phyloP scores from a whole-genome alignment of 37 sponge, comb jelly and placozoan genomes.

The Halichondria panicea region DNA sequence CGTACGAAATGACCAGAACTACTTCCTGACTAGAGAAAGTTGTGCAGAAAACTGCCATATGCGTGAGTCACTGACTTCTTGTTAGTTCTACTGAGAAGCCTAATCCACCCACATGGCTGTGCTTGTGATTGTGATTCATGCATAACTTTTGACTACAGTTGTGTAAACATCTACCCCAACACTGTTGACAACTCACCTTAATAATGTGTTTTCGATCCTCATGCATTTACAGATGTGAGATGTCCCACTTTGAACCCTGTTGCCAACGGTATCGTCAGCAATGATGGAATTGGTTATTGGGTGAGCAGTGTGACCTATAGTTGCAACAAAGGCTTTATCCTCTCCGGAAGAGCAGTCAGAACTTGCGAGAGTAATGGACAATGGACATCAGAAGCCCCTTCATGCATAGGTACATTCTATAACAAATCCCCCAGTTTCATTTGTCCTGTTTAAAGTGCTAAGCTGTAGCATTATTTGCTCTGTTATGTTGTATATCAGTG shows the following conservation, averaged over 20 bases:
- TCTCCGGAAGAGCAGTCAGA: background rate
- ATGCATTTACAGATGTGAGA: conserved; percentile 5
- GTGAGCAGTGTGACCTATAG: background rate
- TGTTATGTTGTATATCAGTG: too few species aligned
- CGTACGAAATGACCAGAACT: background rate
- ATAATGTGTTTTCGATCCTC: too few species aligned
- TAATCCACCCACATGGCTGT: too few species aligned
- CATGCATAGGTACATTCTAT: conserved; percentile 23
- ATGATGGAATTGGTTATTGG: background rate
- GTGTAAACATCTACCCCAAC: too few species aligned
- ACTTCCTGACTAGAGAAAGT: conserved; percentile 9
- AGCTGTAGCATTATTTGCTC: too few species aligned
- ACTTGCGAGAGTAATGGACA: conserved; percentile 27
- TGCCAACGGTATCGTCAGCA: background rate
- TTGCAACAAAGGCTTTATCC: conserved; percentile 12
- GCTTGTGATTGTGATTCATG: too few species aligned
- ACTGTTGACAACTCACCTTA: too few species aligned
- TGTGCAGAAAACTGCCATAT: conserved; percentile 22
- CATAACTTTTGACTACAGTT: too few species aligned
- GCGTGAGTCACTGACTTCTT: background rate
- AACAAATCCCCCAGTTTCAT: too few species aligned
- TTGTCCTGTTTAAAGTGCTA: too few species aligned
- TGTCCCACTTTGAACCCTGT: background rate
- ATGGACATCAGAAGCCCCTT: conserved; percentile 22
- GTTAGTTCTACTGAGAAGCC: background rate